Conservation (phyloP, 2,797 vertebrate species). For the Macropus fuliginosus region DNA sequence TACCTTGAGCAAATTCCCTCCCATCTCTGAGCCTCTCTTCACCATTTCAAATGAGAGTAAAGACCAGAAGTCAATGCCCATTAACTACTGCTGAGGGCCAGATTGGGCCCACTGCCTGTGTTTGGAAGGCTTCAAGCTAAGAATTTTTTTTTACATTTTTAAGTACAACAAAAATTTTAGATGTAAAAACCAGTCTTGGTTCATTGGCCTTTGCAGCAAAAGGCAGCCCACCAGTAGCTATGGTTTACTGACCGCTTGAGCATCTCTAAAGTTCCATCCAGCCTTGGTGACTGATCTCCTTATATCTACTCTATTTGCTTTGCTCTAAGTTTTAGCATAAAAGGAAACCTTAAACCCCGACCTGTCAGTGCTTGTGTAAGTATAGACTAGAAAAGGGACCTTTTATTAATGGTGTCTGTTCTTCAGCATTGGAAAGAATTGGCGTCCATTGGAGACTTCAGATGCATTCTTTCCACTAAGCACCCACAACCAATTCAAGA, state of each 20-base stretch:
- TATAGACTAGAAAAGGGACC: conserved; percentile 19
- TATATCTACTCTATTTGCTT: conserved; percentile 32
- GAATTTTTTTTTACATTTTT: neutral
- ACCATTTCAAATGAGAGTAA: neutral
- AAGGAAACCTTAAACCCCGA: conserved; percentile 37
- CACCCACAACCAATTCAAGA: conserved; percentile 12
- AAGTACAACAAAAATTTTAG: neutral
- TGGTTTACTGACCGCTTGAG: neutral
- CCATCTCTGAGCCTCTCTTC: neutral
- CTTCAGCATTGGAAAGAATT: conserved; percentile 23
- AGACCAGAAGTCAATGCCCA: neutral
- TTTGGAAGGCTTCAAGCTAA: neutral
- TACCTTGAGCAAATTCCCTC: neutral
- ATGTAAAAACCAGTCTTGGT: neutral
- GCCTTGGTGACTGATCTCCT: neutral
- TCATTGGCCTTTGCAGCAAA: neutral
- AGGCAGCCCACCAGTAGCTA: neutral
- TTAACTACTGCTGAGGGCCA: neutral
- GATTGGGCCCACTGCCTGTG: neutral
- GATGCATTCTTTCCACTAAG: conserved; percentile 26
- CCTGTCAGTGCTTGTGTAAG: conserved; percentile 32
- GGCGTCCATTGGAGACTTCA: conserved; percentile 21
- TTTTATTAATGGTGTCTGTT: conserved; percentile 8
- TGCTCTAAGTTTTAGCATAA: conserved; percentile 28
- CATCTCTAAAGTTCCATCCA: neutral